Evolutionary conservation across 2,888 invertebrate species (phyloP), one percentile per base, ranked within the genome.

Genomic region (Mantis religiosa): DNA sequence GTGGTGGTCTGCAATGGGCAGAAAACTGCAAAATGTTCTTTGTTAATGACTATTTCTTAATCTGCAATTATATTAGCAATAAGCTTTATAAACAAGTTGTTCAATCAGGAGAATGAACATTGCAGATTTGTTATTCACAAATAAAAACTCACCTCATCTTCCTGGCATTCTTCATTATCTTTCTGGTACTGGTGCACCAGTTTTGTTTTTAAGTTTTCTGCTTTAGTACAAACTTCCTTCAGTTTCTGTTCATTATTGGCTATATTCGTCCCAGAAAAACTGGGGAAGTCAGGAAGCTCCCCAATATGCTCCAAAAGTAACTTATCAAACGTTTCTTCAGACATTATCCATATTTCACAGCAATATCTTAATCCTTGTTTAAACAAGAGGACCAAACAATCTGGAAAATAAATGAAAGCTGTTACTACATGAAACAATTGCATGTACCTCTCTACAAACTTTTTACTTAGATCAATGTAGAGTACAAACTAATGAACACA

Each of bases 301-400:
- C 97, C 95, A 89, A 99, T 96, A 93, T 98, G 98, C 93, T 99
- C 98, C 91, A 99, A 92, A 93, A 98, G 98, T 91, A 99, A 93
- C 87, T 96, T 96, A 91, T 4, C 83, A 89, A 25, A 47, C 12
- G n/a, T 54, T 71, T 71, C 20, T 94, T 93, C 95, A 93, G 97
- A 98, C 95, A 98, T 97, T 93, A 97, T 99, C 93, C 98, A 99
- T 15, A 99, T 41, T 2, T 12, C 12, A 41, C n/a, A n/a, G n/a
- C n/a, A n/a, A n/a, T n/a, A n/a, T n/a, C n/a, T n/a, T n/a, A n/a
- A n/a, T n/a, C n/a, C n/a, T n/a, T n/a, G n/a, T n/a, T n/a, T n/a
- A n/a, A n/a, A n/a, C n/a, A 34, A 14, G n/a, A 85, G 28, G 9
- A 85, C 30, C 41, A 30, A 25, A 90, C 30, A 91, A 91, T 86